Evolutionary conservation across 2,797 vertebrate species (phyloP).

Genomic region (Hybognathus amarus): DNA sequence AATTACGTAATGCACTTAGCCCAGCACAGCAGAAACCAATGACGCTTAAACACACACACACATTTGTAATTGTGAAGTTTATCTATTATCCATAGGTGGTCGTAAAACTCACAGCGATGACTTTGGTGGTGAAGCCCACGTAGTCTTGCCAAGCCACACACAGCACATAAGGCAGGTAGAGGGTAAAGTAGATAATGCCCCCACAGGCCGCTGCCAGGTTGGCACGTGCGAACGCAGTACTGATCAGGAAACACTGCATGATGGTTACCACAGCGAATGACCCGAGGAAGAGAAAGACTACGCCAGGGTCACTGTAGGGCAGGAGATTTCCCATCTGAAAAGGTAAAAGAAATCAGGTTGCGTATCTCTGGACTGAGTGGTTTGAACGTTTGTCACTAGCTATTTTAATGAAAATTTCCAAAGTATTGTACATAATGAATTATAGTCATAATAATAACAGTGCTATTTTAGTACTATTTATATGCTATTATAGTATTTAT

Average conservation of each 20-base stretch:
- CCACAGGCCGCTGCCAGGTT: constrained; percentile 97
- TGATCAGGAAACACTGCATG: constrained; percentile 97
- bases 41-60: constrained; percentile 13
- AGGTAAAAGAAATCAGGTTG: background rate
- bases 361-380: background rate
- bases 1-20: constrained; percentile 22
- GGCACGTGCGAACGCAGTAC: constrained; percentile 92
- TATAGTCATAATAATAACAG: background rate
- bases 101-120: constrained; percentile 84
- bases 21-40: background rate
- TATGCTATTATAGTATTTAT: background rate
- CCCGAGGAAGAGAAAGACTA: constrained; percentile 92
- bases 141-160: constrained; percentile 98
- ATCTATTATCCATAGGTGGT: background rate
- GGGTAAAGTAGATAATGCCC: constrained; percentile 95
- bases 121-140: constrained; percentile 86
- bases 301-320: constrained; percentile 91
- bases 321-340: constrained; percentile 92
- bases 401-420: background rate
- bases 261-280: constrained; percentile 93
- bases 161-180: constrained; percentile 95
- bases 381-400: background rate
- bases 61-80: constrained; percentile 34
- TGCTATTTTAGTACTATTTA: too few relatives aligned
- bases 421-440: background rate